Evolutionary conservation across 2,888 invertebrate species (phyloP).

Genomic region (Alentia gelatinosa): DNA sequence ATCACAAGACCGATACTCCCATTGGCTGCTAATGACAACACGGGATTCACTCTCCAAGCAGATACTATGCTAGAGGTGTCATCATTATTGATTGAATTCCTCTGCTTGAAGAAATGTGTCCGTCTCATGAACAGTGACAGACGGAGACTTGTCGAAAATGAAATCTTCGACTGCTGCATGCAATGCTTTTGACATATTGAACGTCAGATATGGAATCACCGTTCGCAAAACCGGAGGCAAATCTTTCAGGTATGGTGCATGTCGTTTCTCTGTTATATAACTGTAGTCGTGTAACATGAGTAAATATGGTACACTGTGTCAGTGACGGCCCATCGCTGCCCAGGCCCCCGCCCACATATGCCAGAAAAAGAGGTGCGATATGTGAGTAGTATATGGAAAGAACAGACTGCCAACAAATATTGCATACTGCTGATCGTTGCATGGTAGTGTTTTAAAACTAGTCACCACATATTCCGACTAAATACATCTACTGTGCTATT

Average conservation of each 20-base stretch:
- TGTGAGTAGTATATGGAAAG: too few relatives aligned
- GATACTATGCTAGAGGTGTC: too few relatives aligned
- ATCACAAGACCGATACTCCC: neutral
- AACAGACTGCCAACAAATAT: too few relatives aligned
- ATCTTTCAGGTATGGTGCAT: neutral
- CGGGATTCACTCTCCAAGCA: neutral
- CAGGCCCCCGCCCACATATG: too few relatives aligned
- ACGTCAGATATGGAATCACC: neutral
- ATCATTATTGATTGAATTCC: neutral
- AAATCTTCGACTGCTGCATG: neutral
- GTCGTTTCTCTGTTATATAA: neutral
- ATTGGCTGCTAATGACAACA: conserved; percentile 48
- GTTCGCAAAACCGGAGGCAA: neutral
- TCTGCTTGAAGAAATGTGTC: neutral
- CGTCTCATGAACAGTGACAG: neutral
- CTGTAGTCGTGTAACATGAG: too few relatives aligned
- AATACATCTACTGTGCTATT: too few relatives aligned
- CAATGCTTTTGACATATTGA: neutral
- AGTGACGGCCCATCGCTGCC: too few relatives aligned
- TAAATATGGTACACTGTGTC: too few relatives aligned
- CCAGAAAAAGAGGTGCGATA: too few relatives aligned
- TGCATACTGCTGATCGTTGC: too few relatives aligned
- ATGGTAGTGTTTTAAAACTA: too few relatives aligned
- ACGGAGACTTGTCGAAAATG: neutral
- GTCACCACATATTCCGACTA: too few relatives aligned